phyloP scores from a whole-genome alignment of 2,888 invertebrate species.

The Nomada fabriciana region DNA sequence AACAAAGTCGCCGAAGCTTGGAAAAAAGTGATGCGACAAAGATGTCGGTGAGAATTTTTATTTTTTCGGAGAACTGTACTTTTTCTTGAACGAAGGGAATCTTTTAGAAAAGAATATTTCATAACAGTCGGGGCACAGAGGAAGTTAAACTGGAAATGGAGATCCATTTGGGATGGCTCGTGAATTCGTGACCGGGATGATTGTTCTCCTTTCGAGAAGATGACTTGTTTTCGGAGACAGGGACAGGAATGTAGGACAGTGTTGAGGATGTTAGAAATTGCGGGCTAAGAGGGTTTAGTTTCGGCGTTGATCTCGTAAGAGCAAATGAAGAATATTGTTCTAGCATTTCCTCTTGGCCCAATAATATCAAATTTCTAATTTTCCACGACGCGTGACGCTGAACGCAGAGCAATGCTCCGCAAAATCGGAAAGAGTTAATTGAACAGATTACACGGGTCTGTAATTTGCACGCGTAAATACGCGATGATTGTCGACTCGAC shows the following conservation, averaged over 20 bases:
- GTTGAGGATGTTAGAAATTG: too few species aligned
- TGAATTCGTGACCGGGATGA: not conserved
- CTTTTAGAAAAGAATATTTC: too few species aligned
- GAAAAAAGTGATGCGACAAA: not conserved
- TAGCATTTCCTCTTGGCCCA: too few species aligned
- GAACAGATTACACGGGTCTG: conserved; percentile 13
- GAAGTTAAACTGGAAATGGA: not conserved
- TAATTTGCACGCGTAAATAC: conserved; percentile 45
- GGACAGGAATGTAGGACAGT: too few species aligned
- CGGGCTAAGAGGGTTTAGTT: too few species aligned
- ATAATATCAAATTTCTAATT: conserved; percentile 6
- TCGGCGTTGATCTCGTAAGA: too few species aligned
- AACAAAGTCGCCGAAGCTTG: not conserved
- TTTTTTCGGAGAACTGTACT: too few species aligned
- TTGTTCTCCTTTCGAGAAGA: not conserved
- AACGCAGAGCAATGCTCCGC: not conserved
- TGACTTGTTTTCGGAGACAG: not conserved
- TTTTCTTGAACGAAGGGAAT: too few species aligned
- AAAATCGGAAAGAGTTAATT: conserved; percentile 37
- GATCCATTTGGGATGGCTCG: not conserved
- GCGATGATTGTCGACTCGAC: conserved; percentile 21
- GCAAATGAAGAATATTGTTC: not conserved
- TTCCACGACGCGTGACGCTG: not conserved
- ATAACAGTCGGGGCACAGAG: not conserved
- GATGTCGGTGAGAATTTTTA: too few species aligned